Base-by-base conservation (phyloP, 2,888 invertebrate genomes). In the Nysson spinosus region DNA sequence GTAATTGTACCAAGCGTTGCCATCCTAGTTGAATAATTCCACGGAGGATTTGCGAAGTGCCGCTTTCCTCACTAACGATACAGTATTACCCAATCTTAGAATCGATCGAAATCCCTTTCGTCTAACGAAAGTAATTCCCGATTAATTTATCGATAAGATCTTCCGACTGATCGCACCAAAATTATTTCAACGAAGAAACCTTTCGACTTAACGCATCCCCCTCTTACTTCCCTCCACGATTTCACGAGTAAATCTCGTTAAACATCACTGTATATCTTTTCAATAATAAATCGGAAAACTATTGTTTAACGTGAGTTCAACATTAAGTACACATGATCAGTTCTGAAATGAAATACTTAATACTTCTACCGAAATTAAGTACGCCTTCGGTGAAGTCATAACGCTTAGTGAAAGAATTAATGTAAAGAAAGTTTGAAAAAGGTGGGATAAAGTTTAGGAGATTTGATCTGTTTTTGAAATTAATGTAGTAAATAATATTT, bases 141-240 rank as follows among this genome's bases (percentile, higher is more conserved):
- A 56, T 61, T 65, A 69, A 65, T 62, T 62, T 20, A 60, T 30
- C 47, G 69, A 58, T 61, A 35, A 61, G 58, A 52, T 37, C 51
- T 55, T 55, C 50, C 46, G 30, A 32, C 51, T 49, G 37, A 46
- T 46, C 43, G 34, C 39, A 26, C 49, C 43, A 35, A 43, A 28
- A 40, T 50, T 55, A 55, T 44, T 16, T 14, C 11, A 1, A 34
- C 4, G 4, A 14, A 1, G 1, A 6, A 7, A 24, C 9, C 5
- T 1, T 7, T 24, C 3, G 1, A n/a, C 30, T 9, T 30, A 1
- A 1, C 30, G 11, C 6, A 11, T 11, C 11, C 7, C 14, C 14
- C 14, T 2, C 2, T 12, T n/a, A 4, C 11, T 34, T 3, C 14
- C 14, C 16, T 16, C 14, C 4, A 14, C 14, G 34, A 6, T 14